These are phyloP conservation scores for Drosophila pseudoananassae DNA, from an alignment of 1,140 invertebrate genomes.

Conservation along the genomic window DNA sequence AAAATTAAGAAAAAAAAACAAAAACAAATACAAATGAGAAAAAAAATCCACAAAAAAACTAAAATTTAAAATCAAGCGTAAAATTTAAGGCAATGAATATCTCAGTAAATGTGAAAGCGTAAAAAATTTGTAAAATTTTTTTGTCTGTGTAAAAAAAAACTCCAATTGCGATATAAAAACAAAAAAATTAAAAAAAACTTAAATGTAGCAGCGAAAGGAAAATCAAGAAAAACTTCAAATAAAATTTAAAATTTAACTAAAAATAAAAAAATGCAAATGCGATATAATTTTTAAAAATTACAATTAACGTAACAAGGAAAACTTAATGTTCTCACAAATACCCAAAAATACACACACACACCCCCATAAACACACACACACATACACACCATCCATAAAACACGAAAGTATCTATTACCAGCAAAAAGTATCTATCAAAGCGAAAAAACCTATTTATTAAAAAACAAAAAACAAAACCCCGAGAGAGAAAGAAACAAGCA, in stretches of 20 bases:
- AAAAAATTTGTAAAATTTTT: slow-evolving; percentile 83
- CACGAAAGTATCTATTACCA: slow-evolving; percentile 64
- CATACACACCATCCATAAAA: slow-evolving; percentile 25
- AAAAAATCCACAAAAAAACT: slow-evolving; percentile 21
- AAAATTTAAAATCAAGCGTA: slow-evolving; percentile 52
- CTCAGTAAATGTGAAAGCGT: slow-evolving; percentile 83
- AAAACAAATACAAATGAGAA: slow-evolving; percentile 31
- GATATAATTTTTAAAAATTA: slow-evolving; percentile 80
- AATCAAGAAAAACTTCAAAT: slow-evolving; percentile 45
- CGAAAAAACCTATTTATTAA: slow-evolving; percentile 75
- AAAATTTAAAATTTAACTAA: slow-evolving; percentile 38
- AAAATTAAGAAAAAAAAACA: slow-evolving; percentile 36
- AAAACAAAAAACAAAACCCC: slow-evolving; percentile 26
- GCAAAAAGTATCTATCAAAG: slow-evolving; percentile 75
- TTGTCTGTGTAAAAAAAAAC: slow-evolving; percentile 76
- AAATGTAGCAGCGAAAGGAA: slow-evolving; percentile 61
- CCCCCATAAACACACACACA: slow-evolving; percentile 12
- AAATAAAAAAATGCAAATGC: slow-evolving; percentile 59
- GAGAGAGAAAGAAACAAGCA: slow-evolving; percentile 48
- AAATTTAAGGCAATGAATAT: slow-evolving; percentile 77
- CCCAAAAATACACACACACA: slow-evolving; percentile 27
- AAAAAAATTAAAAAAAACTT: slow-evolving; percentile 38
- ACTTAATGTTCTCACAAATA: slow-evolving; percentile 74
- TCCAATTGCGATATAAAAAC: slow-evolving; percentile 77
- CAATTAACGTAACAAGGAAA: slow-evolving; percentile 62